A percentile compares a stretch with the other conserved stretches of the same genome.
These are phyloP conservation scores for Camelus bactrianus DNA, from an alignment of 2,113 vertebrate genomes.

Conservation along the genomic window DNA sequence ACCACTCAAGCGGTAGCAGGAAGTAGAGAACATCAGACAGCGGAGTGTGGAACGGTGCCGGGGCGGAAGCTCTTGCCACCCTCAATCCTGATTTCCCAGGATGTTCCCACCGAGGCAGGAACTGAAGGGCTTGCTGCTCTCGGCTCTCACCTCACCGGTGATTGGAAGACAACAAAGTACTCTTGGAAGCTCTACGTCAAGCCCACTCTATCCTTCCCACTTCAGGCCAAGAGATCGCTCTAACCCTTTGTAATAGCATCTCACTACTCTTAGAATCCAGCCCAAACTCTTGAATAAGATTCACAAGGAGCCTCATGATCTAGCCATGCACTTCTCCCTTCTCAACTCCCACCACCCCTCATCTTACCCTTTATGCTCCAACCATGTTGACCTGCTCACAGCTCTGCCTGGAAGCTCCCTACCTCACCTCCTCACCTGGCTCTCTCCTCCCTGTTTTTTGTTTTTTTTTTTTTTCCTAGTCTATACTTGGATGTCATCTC, in stretches of 20 bases:
- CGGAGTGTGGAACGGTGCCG: neutral
- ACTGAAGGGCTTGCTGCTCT: rapidly evolving
- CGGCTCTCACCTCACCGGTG: neutral
- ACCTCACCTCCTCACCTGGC: neutral
- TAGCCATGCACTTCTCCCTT: neutral
- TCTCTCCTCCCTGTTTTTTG: neutral
- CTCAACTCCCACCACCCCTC: neutral
- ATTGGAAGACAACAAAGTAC: neutral
- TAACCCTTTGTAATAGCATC: neutral
- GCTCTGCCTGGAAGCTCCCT: neutral
- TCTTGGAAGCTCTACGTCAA: neutral
- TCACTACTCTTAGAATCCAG: neutral
- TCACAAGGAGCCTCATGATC: neutral
- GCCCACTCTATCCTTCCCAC: neutral
- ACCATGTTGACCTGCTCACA: neutral
- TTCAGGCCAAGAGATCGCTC: neutral
- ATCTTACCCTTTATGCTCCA: neutral
- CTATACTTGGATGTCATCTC: neutral
- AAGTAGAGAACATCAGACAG: neutral
- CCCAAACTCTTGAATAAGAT: neutral
- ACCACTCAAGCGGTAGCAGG: neutral
- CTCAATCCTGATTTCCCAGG: neutral
- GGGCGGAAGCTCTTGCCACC: too few relatives aligned
- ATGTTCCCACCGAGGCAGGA: neutral
- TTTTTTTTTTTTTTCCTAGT: neutral